Percentiles rank a stretch among this genome's conserved stretches.
Evolutionary conservation across 2,797 vertebrate species (phyloP).

Genomic region (Arrhamphus sclerolepis): DNA sequence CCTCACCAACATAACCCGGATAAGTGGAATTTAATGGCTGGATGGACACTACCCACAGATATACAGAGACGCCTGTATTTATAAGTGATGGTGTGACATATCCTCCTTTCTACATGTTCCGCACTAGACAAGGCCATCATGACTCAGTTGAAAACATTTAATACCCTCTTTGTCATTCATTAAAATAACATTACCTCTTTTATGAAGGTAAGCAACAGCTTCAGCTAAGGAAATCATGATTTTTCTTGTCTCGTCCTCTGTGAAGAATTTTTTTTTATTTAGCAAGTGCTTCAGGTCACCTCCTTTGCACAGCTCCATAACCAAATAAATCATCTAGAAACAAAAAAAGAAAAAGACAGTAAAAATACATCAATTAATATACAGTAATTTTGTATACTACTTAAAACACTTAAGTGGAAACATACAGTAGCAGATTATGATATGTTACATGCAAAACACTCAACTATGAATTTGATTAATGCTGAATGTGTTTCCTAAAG

Average conservation of each 20-base stretch:
- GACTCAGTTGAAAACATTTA: neutral
- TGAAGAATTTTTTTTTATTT: constrained; percentile 78
- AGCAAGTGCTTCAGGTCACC: constrained; percentile 86
- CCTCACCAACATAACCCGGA: too few relatives aligned
- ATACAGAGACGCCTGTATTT: too few relatives aligned
- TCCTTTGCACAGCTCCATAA: constrained; percentile 87
- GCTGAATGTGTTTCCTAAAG: constrained; percentile 20
- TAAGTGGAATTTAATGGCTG: too few relatives aligned
- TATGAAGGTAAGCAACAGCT: constrained; percentile 86
- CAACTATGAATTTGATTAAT: constrained; percentile 15
- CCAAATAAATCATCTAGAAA: constrained; percentile 86
- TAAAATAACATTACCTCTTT: constrained; percentile 72
- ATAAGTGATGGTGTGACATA: too few relatives aligned
- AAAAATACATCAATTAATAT: too few relatives aligned
- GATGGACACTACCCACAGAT: too few relatives aligned
- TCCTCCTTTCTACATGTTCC: too few relatives aligned
- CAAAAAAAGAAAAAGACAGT: constrained; percentile 35
- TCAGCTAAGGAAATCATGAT: constrained; percentile 84
- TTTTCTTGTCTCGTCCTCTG: constrained; percentile 86
- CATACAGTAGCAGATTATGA: constrained; percentile 20
- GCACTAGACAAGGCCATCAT: neutral
- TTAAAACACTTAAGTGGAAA: constrained; percentile 24
- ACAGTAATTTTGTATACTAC: constrained; percentile 25
- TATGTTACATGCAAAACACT: constrained; percentile 26
- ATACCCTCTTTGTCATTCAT: constrained; percentile 16